Evolutionary conservation across 2,113 vertebrate genomes (phyloP), one percentile per base, ranked within the genome.

Genomic region (Pluvianellus socialis): DNA sequence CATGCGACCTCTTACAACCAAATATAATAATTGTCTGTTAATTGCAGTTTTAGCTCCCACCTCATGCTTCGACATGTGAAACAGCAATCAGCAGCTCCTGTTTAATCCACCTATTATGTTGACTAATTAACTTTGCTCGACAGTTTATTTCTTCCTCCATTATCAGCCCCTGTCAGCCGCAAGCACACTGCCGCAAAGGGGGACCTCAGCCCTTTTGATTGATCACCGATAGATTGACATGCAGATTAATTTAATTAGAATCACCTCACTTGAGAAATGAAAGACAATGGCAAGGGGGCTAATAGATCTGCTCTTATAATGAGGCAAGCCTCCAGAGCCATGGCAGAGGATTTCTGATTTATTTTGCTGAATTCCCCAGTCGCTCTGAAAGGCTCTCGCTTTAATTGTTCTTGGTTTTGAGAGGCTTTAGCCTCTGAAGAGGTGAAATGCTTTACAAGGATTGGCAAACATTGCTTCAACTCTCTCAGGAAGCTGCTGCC

Each of bases 191-290:
- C 98, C 96, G 97, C 97, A 97, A 94, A 97, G 97, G 97, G 98
- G 96, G 92, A 98, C 97, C 98, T 97, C 94, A 23, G 97, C 97
- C 96, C 96, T 97, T 98, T 97, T 98, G 98, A 99, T 98, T 99
- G 98, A 98, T 99, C 98, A 98, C 98, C 98, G 86, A 99, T 99
- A 98, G 98, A 98, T 98, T 98, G 98, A 98, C 98, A 98, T 98
- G 98, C 98, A 98, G 98, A 99, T 98, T 98, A 98, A 98, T 99
- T 99, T 98, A 99, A 99, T 99, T 99, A 98, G 98, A 98, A 98
- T 98, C 98, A 98, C 98, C 98, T 98, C 98, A 98, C 98, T 98
- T 98, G 98, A 98, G 98, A 98, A 98, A 98, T 98, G 98, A 98
- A 98, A 99, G 98, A 98, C 98, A 98, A 98, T 98, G 97, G 98